Evolutionary conservation across 2,113 vertebrate species (phyloP).

Genomic region (Myocastor coypus): DNA sequence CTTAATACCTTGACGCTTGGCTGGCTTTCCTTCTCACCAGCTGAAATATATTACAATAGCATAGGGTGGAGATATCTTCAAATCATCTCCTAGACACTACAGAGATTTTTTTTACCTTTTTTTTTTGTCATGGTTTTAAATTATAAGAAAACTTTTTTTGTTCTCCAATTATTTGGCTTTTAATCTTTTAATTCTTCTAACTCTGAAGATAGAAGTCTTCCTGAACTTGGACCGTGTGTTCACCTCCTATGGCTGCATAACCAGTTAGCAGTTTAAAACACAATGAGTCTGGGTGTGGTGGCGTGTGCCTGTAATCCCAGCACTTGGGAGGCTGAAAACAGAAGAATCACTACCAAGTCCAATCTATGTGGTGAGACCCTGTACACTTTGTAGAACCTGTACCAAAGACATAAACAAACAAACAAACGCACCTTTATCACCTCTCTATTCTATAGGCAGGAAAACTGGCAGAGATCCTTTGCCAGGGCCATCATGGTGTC

Average conservation of each 20-base stretch:
- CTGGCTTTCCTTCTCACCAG: neutral
- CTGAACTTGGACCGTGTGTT: neutral
- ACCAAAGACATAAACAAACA: too few species aligned
- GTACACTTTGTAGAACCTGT: too few species aligned
- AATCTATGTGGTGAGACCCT: too few species aligned
- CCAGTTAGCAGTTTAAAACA: neutral
- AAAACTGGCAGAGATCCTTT: neutral
- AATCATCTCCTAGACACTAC: neutral
- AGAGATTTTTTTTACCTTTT: neutral
- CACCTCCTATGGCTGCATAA: neutral
- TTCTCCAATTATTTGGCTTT: neutral
- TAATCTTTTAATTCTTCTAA: neutral
- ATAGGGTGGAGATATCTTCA: neutral
- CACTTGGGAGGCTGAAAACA: too few species aligned
- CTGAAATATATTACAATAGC: neutral
- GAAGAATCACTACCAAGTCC: too few species aligned
- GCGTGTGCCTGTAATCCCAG: too few species aligned
- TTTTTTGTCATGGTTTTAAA: neutral
- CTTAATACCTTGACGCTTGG: neutral
- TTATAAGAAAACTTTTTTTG: neutral
- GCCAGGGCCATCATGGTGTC: neutral
- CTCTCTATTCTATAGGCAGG: too few species aligned
- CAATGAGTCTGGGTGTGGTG: too few species aligned
- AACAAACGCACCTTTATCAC: too few species aligned
- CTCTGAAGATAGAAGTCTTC: neutral